Evolutionary conservation across 2,113 vertebrate species (phyloP).

Genomic region (Stegostoma tigrinum): DNA sequence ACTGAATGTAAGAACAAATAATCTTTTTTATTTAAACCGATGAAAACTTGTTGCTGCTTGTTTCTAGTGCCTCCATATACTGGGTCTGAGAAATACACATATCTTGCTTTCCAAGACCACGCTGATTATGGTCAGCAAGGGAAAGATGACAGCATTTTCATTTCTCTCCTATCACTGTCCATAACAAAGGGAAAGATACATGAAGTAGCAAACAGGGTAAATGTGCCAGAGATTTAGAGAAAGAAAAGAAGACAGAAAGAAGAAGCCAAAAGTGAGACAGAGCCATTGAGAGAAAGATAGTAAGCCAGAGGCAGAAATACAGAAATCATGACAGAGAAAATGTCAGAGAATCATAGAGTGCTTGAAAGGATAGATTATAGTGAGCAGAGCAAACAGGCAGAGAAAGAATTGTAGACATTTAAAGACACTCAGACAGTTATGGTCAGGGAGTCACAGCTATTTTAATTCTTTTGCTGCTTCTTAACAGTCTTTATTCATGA

Average conservation of each 20-base stretch:
- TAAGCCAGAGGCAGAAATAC: background rate
- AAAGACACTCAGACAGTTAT: background rate
- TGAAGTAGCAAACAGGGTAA: background rate
- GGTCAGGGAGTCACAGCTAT: background rate
- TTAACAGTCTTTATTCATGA: background rate
- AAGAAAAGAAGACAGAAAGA: background rate
- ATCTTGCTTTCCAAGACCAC: too few relatives aligned
- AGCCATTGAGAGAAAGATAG: background rate
- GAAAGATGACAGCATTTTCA: too few relatives aligned
- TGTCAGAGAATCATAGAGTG: background rate
- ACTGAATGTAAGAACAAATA: too few relatives aligned
- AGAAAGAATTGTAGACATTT: background rate
- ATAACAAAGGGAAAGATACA: background rate
- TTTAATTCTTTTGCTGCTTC: background rate
- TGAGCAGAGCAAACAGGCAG: background rate
- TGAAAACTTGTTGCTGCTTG: too few relatives aligned
- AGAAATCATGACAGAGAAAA: background rate
- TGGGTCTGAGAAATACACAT: too few relatives aligned
- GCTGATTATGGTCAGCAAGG: too few relatives aligned
- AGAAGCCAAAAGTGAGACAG: background rate
- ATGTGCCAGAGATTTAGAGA: background rate
- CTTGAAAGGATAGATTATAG: background rate
- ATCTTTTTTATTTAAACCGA: too few relatives aligned
- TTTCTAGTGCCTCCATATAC: too few relatives aligned
- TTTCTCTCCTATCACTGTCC: too few relatives aligned